Evolutionary conservation across 2,888 invertebrate genomes (phyloP).

Genomic region (Xestobium rufovillosum): DNA sequence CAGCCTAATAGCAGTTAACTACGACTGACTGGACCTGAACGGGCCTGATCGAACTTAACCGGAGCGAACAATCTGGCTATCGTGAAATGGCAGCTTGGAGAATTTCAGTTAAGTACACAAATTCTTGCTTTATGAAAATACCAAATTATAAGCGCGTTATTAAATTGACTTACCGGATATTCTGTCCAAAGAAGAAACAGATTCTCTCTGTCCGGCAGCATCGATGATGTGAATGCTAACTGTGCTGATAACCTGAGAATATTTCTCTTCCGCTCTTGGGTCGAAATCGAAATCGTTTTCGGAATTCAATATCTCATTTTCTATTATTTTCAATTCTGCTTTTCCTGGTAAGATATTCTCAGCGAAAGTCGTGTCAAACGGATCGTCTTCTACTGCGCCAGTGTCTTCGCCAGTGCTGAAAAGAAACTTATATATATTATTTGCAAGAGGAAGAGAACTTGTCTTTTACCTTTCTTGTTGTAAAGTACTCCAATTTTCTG

Average conservation of each 20-base stretch:
- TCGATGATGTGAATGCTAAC: slow-evolving; percentile 57
- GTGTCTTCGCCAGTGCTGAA: too few relatives aligned
- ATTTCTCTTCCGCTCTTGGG: slow-evolving; percentile 54
- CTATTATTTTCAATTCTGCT: slow-evolving; percentile 51
- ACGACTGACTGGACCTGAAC: too few relatives aligned
- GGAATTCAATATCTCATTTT: slow-evolving; percentile 48
- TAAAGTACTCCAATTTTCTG: slow-evolving; percentile 61
- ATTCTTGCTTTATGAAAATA: too few relatives aligned
- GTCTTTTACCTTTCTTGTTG: slow-evolving; percentile 50
- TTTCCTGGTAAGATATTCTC: slow-evolving; percentile 65
- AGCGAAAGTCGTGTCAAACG: slow-evolving; percentile 79
- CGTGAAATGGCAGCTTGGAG: too few relatives aligned
- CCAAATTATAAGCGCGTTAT: slow-evolving; percentile 29
- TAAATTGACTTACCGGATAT: slow-evolving; percentile 30
- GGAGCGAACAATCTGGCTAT: too few relatives aligned
- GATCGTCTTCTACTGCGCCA: slow-evolving; percentile 64
- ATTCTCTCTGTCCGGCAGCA: slow-evolving; percentile 54
- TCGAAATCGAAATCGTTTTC: slow-evolving; percentile 53
- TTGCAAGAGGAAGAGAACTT: too few relatives aligned
- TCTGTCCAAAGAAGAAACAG: slow-evolving; percentile 42
- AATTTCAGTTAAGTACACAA: too few relatives aligned
- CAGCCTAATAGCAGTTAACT: too few relatives aligned
- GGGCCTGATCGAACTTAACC: too few relatives aligned
- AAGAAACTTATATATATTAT: too few relatives aligned
- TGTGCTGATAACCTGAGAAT: slow-evolving; percentile 30